phyloP scores from a whole-genome alignment of 2,888 invertebrate species.

The Netelia fuscicornis region DNA sequence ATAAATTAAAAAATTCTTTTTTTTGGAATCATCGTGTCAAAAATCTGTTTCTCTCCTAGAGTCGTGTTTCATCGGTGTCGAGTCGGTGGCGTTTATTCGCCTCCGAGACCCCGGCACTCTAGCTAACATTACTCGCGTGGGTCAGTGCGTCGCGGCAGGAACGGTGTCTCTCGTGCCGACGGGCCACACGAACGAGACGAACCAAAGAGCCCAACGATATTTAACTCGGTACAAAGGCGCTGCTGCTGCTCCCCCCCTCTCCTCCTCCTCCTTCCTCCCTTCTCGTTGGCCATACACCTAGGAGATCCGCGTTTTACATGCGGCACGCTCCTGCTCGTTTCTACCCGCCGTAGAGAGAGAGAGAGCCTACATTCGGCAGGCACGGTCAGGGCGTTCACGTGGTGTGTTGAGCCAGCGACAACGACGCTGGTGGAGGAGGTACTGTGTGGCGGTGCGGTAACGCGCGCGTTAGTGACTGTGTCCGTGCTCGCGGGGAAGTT shows the following conservation, averaged over 20 bases:
- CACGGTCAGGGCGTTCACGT: conserved; percentile 62
- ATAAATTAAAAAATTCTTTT: too few species aligned
- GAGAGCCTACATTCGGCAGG: conserved; percentile 40
- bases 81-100: not conserved
- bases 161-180: not conserved
- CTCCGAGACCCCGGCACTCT: not conserved
- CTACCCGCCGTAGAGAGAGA: conserved; percentile 1
- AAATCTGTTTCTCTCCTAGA: not conserved
- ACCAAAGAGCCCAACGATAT: not conserved
- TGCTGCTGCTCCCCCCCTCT: too few species aligned
- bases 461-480: conserved; percentile 40
- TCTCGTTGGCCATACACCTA: not conserved
- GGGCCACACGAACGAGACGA: conserved; percentile 8
- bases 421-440: conserved; percentile 8
- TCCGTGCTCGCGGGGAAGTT: conserved; percentile 19
- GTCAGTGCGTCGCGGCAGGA: conserved; percentile 40
- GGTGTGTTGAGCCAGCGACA: conserved; percentile 44
- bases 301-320: conserved; percentile 13
- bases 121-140: conserved; percentile 39
- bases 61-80: not conserved
- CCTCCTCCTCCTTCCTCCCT: too few species aligned
- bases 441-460: conserved; percentile 38
- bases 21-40: not conserved
- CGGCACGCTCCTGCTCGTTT: conserved; percentile 5
- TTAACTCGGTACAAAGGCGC: too few species aligned